A percentile compares a stretch with the other conserved stretches of the same genome.
phyloP scores from a whole-genome alignment of 1,140 invertebrate genomes.

The Zaprionus ghesquierei region DNA sequence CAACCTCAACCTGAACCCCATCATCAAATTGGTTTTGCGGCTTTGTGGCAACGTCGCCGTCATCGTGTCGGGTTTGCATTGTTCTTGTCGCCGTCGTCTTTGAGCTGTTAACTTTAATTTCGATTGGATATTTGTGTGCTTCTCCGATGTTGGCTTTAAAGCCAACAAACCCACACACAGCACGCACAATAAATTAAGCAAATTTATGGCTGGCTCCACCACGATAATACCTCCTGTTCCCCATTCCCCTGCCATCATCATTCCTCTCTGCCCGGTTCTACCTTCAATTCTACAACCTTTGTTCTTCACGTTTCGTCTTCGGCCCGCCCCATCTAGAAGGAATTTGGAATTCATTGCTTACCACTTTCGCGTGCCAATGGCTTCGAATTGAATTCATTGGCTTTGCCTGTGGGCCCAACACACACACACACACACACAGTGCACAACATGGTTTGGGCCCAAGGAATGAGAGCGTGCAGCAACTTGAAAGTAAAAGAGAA shows the following conservation, averaged over 20 bases:
- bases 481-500: background rate
- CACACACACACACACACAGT: background rate
- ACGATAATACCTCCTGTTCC: background rate
- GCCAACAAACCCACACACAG: conserved; percentile 43
- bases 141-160: conserved; percentile 29
- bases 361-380: conserved; percentile 40
- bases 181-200: conserved; percentile 79
- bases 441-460: background rate
- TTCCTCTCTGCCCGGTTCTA: background rate
- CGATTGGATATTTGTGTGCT: conserved; percentile 25
- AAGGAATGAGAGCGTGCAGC: no score
- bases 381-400: conserved; percentile 19
- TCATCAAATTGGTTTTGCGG: conserved; percentile 74
- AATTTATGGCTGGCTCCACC: conserved; percentile 56
- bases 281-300: background rate
- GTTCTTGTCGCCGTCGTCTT: background rate
- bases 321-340: background rate
- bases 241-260: background rate
- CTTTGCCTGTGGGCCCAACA: background rate
- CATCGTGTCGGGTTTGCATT: background rate
- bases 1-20: conserved; percentile 28
- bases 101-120: conserved; percentile 22
- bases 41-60: conserved; percentile 46
- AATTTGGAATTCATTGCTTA: conserved; percentile 32
- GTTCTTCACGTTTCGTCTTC: background rate